Evolutionary conservation across 2,888 invertebrate species (phyloP).

Genomic region (Dichetophora obliterata): DNA sequence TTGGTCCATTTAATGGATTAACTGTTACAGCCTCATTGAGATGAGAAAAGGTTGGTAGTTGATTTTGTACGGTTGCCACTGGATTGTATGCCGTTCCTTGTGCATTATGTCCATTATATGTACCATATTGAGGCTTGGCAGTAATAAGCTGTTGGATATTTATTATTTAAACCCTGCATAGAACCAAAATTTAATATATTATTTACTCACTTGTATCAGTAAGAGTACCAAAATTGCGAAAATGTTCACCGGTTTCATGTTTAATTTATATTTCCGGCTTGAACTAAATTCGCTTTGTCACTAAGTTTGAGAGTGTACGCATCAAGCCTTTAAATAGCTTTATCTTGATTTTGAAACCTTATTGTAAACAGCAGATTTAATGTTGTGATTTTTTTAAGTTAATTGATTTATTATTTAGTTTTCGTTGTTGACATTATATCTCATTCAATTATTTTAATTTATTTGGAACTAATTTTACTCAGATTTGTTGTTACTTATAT

Average conservation of each 20-base stretch:
- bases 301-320: neutral
- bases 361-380: neutral
- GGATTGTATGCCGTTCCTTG: neutral
- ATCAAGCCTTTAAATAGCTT: neutral
- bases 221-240: neutral
- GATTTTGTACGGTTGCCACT: neutral
- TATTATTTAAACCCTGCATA: neutral
- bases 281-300: neutral
- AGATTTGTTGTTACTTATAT: too few relatives aligned
- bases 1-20: slow-evolving; percentile 13
- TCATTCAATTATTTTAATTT: neutral
- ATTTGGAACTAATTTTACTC: too few relatives aligned
- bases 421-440: slow-evolving; percentile 7
- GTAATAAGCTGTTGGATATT: neutral
- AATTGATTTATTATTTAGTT: neutral
- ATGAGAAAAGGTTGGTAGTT: slow-evolving; percentile 46
- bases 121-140: neutral
- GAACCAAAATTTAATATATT: neutral
- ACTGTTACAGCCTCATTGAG: slow-evolving; percentile 21
- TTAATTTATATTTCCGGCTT: neutral
- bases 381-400: neutral
- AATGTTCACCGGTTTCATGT: neutral
- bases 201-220: neutral
- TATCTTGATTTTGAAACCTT: neutral
- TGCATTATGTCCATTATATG: too few relatives aligned